Evolutionary conservation across 2,888 invertebrate species (phyloP), one percentile per base, ranked within the genome.

Genomic region (Sphecodes monilicornis): DNA sequence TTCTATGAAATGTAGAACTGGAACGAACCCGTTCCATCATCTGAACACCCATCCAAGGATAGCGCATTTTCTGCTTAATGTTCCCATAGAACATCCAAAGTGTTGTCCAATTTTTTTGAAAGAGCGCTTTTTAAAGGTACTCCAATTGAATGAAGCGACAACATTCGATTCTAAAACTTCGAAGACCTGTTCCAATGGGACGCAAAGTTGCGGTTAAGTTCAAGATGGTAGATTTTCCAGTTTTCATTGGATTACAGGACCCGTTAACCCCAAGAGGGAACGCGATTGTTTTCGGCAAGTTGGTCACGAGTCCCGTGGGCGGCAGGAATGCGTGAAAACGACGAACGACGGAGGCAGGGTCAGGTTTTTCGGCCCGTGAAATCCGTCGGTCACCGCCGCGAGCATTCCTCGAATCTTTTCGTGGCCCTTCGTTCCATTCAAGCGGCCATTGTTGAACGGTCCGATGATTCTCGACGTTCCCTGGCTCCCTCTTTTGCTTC

Each of bases 331-430:
- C 78, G 85, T 78, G 84, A 80, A 80, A 80, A 72, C 70, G 77
- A 64, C 78, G 39, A 78, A 77, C 81, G 73, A 60, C 29, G 46
- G 4, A 64, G 64, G 64, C 4, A 32, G 77, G 84, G 71, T 77
- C 74, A 80, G 70, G 77, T 72, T 84, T 84, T 86, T 86, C 85
- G 84, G 57, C 13, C 80, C 76, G 77, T 72, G 72, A 78, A 85
- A 86, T 79, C 18, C 22, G 64, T 64, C 0, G 82, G 74, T 77
- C 64, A 77, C 68, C 77, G 74, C 75, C 68, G 66, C 72, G n/a
- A 57, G 86, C 80, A 82, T 87, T 87, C 81, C 86, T 77, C 77
- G 83, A 82, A 86, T 87, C 86, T 82, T 76, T 77, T 76, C 84
- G 77, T 78, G 39, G 72, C 74, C 66, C 78, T 76, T 72, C 64